Base-by-base conservation (phyloP, 2,113 vertebrate genomes). In the Orycteropus afer region DNA sequence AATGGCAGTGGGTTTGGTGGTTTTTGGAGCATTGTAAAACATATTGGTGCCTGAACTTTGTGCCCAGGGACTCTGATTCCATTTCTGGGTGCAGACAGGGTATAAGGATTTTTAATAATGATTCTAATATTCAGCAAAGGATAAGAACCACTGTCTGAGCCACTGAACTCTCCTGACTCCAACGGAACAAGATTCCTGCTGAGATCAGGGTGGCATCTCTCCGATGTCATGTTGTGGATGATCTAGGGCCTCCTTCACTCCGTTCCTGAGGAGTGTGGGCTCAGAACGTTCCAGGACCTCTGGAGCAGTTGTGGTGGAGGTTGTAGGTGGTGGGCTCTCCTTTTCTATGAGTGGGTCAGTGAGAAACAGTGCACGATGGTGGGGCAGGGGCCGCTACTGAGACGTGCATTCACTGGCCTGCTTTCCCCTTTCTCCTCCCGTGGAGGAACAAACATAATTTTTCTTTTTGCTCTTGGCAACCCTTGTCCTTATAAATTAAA, bases 401-500 rank as follows among this genome's bases (percentile, higher is more conserved):
- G 34, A 29, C 27, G 1, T 1, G 40, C 7, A 1, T 37, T 45
- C 3, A 3, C 23, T 49, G 63, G 12, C 76, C 6, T 0, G 3
- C 22, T 25, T 34, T 40, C 51, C 6, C 34, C 15, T 40, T 76
- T 34, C 5, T 53, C 65, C 17, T 80, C 69, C 80, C 13, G 3
- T 0, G 15, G 8, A 76, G 40, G 61, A 51, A 86, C 81, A 83
- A 40, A 12, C 53, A 27, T 4, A 25, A 42, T 47, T 89, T 71
- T 95, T 37, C 86, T n/a, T 49, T 81, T 81, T 61, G 83, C 69
- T 95, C 89, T 85, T 73, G 86, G 86, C 51, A 89, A 47, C 18
- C 29, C 3, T 67, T 51, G 11, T 90, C 90, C 85, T 90, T 94
- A n/a, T 65, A 94, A 83, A 74, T 92, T 89, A 94, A 69, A 96